Base-by-base conservation (phyloP, 2,888 invertebrate species). In the Acronicta leporina region DNA sequence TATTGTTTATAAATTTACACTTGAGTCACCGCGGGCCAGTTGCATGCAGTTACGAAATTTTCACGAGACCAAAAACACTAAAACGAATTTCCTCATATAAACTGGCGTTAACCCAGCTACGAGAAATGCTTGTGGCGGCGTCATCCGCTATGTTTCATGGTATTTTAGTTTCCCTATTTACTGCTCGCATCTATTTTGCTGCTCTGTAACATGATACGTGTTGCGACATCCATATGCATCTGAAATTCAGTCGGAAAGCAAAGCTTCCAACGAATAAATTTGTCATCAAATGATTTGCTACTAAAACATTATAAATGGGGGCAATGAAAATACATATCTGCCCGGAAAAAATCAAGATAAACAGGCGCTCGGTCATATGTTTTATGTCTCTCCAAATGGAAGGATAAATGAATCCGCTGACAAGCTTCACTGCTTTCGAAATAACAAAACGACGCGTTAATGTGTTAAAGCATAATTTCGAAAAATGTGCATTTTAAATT, bases 51-150 rank as follows among this genome's bases (percentile, higher is more conserved):
- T 87, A 81, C 85, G 81, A 87, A 85, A 88, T 80, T 69, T 75
- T 75, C 76, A 76, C 75, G 83, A 82, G 79, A 84, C 81, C 79
- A 81, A 84, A n/a, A 86, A 78, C 79, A 81, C 80, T 84, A 83
- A 86, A 87, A 82, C 77, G 72, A 85, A 87, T 89, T 87, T 86
- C 86, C 83, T 83, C 86, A 85, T 87, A 79, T 74, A 76, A 81
- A 74, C 79, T 73, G 75, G 79, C 83, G 83, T 85, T 85, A 86
- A 86, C 84, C 85, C 79, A 84, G 83, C 87, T 85, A 65, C 77
- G 68, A 78, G 79, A 79, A 81, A 80, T 84, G 79, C 85, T 80
- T 75, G 80, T 73, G 73, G 75, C 79, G 77, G 71, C 73, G 71
- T 65, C 81, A 76, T 77, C 79, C 74, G 79, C 40, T 79, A 63